Base-by-base conservation (phyloP, 64 coral and sea anemone species). In the Montipora capricornis region DNA sequence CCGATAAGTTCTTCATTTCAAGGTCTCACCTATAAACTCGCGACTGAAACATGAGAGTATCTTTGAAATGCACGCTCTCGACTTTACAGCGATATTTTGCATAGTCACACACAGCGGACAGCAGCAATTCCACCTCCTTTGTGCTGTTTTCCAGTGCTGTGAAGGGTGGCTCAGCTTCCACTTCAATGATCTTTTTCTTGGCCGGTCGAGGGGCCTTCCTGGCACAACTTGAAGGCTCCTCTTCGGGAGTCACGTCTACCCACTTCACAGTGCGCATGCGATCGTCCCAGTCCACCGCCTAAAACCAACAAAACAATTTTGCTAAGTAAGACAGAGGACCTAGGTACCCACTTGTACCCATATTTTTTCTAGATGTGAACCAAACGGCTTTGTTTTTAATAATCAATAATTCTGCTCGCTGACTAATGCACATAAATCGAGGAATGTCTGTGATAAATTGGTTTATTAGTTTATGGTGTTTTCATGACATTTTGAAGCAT, bases 11-110 rank as follows among this genome's bases (percentile, higher is more conserved):
- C 9, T 14, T 5, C 15, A 17, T 9, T 86, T 55, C 45, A 71
- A 44, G 46, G 3, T 77, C 91, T 76, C 81, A 99, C 98, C 95
- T 99, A 80, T 91, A 99, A 6, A 99, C 89, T n/a, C 98, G 82
- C 24, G 95, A 94, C 73, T 99, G 98, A 77, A 99, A 99, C 98
- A 99, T 96, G 1, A 99, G 92, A 49, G 98, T 99, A 79, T 99
- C 98, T 61, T 96, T 99, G 76, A 99, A 99, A 87, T 94, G 92
- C 26, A 99, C 75, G 74, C 14, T 77, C 16, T 96, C 92, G 4
- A 92, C 82, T 58, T 94, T 92, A 70, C 98, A 96, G 45, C 87
- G 93, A 48, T 78, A 86, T 46, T 96, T 92, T n/a, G 98, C 92
- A 57, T 87, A 99, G 90, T 99, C 92, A 87, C 95, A 96, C 20